A percentile compares a stretch with the other conserved stretches of the same genome.
phyloP scores from a whole-genome alignment of 2,888 invertebrate genomes.

The Acrobeloides nanus region DNA sequence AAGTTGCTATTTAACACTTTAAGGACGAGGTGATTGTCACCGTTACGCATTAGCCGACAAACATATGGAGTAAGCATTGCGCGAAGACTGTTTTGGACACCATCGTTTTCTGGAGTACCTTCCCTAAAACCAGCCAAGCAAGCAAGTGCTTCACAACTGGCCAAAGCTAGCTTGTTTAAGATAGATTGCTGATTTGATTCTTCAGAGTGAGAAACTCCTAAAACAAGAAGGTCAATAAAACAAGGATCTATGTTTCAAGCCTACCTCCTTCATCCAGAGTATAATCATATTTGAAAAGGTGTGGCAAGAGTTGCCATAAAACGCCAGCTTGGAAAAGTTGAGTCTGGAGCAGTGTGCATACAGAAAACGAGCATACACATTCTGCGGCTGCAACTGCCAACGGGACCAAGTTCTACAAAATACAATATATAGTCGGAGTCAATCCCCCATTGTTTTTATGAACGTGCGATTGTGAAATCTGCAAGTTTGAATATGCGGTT shows the following conservation, averaged over 20 bases:
- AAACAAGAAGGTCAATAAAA: too few species aligned
- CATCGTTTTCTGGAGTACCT: conserved; percentile 61
- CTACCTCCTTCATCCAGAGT: conserved; percentile 93
- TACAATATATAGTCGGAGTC: not conserved
- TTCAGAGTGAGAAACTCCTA: conserved; percentile 45
- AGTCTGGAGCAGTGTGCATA: conserved; percentile 77
- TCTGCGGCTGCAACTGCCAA: conserved; percentile 80
- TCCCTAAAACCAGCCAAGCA: conserved; percentile 70
- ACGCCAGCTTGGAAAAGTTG: conserved; percentile 72
- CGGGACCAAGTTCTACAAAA: conserved; percentile 68
- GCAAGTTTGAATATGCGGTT: too few species aligned
- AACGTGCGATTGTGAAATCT: too few species aligned
- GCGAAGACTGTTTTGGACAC: conserved; percentile 63
- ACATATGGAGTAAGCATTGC: conserved; percentile 79
- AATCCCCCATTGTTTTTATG: too few species aligned
- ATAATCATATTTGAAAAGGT: conserved; percentile 88
- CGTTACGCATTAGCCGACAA: conserved; percentile 65
- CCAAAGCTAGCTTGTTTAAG: conserved; percentile 81
- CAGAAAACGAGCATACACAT: conserved; percentile 77
- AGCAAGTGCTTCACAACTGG: conserved; percentile 75
- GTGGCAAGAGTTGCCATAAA: conserved; percentile 80
- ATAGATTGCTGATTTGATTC: conserved; percentile 66
- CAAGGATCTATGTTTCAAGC: too few species aligned
- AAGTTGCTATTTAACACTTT: conserved; percentile 92
- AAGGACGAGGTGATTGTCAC: conserved; percentile 62